A percentile compares a stretch with the other conserved stretches of the same genome.
Conservation (phyloP, 2,113 vertebrate species). For the Edolisoma coerulescens region DNA sequence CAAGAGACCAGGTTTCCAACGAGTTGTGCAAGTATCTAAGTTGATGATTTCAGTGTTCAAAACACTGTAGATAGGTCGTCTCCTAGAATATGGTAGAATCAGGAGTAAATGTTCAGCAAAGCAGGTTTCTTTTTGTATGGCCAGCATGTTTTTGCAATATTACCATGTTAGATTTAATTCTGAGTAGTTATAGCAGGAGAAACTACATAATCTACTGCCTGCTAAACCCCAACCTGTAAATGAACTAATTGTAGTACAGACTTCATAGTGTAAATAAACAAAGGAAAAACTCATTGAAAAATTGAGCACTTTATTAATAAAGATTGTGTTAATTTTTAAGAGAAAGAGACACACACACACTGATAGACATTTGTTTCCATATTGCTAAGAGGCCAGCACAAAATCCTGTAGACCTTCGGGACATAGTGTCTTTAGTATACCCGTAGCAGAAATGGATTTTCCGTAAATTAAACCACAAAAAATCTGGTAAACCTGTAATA, state of each 20-base stretch:
- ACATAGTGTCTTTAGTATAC: neutral
- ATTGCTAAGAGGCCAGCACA: neutral
- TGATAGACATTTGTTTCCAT: neutral
- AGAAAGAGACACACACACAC: neutral
- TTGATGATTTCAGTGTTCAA: neutral
- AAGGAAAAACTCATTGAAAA: neutral
- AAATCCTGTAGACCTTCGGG: neutral
- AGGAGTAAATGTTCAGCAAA: neutral
- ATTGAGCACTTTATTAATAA: neutral
- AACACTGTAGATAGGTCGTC: neutral
- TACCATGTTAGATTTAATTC: neutral
- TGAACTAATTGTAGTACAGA: neutral
- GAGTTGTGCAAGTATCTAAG: neutral
- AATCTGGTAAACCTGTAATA: neutral
- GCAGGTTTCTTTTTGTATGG: neutral
- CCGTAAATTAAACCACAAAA: neutral
- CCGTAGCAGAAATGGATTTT: neutral
- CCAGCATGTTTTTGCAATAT: neutral
- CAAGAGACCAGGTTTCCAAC: neutral
- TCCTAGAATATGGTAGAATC: neutral
- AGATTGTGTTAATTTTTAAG: neutral
- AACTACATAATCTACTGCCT: neutral
- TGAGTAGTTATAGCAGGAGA: neutral
- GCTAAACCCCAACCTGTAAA: neutral
- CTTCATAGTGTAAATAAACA: neutral